Conservation (phyloP, 2,888 invertebrate species). For the Philaethria dido region DNA sequence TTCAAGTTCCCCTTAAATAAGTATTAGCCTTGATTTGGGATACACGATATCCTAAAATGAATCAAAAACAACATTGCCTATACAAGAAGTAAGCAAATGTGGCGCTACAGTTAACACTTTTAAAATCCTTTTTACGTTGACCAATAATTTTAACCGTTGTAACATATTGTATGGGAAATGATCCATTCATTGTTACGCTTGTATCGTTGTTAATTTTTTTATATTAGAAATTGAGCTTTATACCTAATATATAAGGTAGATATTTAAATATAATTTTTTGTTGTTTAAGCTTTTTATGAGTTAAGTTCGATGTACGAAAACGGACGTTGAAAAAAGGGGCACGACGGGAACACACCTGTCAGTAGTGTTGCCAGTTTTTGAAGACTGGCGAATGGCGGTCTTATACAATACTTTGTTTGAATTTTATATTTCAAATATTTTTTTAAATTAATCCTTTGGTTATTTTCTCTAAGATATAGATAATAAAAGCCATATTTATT, state of each 20-base stretch:
- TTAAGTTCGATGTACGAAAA: constrained; percentile 58
- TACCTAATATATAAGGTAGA: constrained; percentile 34
- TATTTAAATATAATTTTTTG: constrained; percentile 38
- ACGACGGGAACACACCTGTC: constrained; percentile 83
- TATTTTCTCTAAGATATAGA: neutral
- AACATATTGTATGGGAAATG: constrained; percentile 78
- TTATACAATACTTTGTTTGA: constrained; percentile 66
- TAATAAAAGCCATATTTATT: neutral
- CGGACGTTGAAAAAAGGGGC: constrained; percentile 83
- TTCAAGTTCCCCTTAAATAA: constrained; percentile 24
- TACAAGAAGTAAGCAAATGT: constrained; percentile 46
- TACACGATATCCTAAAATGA: constrained; percentile 66
- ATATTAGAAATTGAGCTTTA: constrained; percentile 52
- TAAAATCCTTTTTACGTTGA: constrained; percentile 59
- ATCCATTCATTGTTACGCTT: constrained; percentile 80
- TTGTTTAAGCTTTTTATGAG: constrained; percentile 53
- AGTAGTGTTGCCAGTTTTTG: constrained; percentile 81
- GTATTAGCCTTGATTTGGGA: constrained; percentile 35
- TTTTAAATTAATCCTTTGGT: constrained; percentile 41
- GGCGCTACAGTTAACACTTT: constrained; percentile 43
- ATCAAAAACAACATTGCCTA: constrained; percentile 59
- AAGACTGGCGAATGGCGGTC: constrained; percentile 76
- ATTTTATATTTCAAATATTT: constrained; percentile 58
- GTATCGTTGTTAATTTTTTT: constrained; percentile 55
- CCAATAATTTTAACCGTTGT: constrained; percentile 69